A percentile compares a stretch with the other conserved stretches of the same genome.
phyloP scores from a whole-genome alignment of 2,888 invertebrate species.

The Acronicta psi region DNA sequence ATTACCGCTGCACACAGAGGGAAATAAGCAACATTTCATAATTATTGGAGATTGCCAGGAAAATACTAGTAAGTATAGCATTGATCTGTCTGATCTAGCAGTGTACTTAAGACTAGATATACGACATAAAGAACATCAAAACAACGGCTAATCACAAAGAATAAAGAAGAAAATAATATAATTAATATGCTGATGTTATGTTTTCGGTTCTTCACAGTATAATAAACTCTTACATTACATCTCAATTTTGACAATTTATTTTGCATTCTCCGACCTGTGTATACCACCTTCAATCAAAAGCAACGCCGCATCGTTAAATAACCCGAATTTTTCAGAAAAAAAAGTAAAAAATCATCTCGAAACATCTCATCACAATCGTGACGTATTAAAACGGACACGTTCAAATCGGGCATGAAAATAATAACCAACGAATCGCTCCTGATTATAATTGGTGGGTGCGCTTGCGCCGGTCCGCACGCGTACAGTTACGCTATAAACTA shows the following conservation, averaged over 20 bases:
- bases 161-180: too few species aligned
- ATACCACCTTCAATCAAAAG: constrained; percentile 29
- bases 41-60: too few species aligned
- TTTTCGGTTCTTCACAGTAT: background rate
- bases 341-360: constrained; percentile 21
- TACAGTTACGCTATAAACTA: constrained; percentile 68
- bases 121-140: too few species aligned
- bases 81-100: too few species aligned
- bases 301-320: constrained; percentile 27
- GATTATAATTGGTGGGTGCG: constrained; percentile 75
- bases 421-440: constrained; percentile 69
- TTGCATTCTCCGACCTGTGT: constrained; percentile 8
- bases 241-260: constrained; percentile 15
- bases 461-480: constrained; percentile 58
- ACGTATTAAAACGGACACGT: constrained; percentile 60
- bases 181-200: too few species aligned
- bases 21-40: too few species aligned
- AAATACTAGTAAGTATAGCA: too few species aligned
- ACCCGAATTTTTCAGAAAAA: constrained; percentile 1
- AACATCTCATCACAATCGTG: constrained; percentile 52
- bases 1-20: too few species aligned
- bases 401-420: constrained; percentile 71
- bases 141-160: too few species aligned
- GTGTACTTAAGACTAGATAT: too few species aligned
- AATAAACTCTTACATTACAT: constrained; percentile 2